A percentile compares a stretch with the other conserved stretches of the same genome.
These are phyloP conservation scores for Cerastoderma edule DNA, from an alignment of 2,888 invertebrate genomes.

Conservation along the genomic window DNA sequence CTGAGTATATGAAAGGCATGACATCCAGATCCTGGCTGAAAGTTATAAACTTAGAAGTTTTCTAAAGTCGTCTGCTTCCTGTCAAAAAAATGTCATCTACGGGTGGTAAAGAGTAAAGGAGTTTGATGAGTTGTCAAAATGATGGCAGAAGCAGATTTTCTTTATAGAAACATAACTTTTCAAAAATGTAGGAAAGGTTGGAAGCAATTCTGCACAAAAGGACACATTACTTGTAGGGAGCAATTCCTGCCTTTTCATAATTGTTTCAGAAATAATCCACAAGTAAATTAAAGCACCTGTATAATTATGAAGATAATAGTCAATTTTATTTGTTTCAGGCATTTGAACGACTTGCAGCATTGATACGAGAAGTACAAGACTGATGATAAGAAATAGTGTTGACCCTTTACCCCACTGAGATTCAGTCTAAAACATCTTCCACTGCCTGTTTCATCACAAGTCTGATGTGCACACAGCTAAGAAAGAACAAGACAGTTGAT, in stretches of 20 bases:
- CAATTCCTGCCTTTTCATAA: not conserved
- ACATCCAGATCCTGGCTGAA: too few species aligned
- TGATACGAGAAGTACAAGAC: conserved; percentile 56
- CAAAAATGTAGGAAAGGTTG: not conserved
- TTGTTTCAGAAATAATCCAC: not conserved
- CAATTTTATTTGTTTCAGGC: conserved; percentile 56
- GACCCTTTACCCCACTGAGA: too few species aligned
- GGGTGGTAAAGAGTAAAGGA: not conserved
- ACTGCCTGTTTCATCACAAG: too few species aligned
- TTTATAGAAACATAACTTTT: not conserved
- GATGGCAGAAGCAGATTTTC: too few species aligned
- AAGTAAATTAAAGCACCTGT: not conserved
- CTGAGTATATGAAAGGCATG: too few species aligned
- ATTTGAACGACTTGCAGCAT: conserved; percentile 61
- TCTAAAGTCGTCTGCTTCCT: conserved; percentile 10
- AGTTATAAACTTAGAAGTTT: too few species aligned
- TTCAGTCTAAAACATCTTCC: too few species aligned
- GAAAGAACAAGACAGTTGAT: too few species aligned
- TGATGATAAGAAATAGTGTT: not conserved
- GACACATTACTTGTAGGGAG: not conserved
- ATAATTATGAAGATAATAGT: not conserved
- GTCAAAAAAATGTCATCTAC: not conserved
- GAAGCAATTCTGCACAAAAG: not conserved
- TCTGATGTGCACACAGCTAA: too few species aligned
- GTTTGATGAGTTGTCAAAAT: too few species aligned